Conservation (phyloP, 2,113 vertebrate species). For the Oreochromis niloticus region DNA sequence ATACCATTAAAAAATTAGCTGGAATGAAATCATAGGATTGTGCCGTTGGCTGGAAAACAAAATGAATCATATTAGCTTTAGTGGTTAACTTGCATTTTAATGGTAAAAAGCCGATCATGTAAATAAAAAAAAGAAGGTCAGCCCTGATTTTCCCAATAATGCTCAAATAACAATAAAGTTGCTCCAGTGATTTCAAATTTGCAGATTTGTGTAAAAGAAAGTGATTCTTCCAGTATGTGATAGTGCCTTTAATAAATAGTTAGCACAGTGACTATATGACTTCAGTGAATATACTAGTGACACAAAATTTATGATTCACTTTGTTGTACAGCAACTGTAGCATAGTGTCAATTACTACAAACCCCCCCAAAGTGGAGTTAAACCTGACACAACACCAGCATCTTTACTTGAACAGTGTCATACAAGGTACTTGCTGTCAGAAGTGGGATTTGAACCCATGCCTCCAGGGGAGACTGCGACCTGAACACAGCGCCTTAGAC, state of each 20-base stretch:
- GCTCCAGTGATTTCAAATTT: not conserved
- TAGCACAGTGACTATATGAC: not conserved
- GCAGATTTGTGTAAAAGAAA: not conserved
- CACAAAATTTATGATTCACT: not conserved
- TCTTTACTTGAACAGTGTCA: not conserved
- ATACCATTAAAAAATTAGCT: not conserved
- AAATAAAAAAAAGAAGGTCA: not conserved
- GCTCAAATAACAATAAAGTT: not conserved
- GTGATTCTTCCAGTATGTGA: not conserved
- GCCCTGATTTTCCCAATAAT: not conserved
- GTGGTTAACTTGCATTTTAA: not conserved
- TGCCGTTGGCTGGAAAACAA: not conserved
- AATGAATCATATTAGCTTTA: not conserved
- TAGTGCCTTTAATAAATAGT: not conserved
- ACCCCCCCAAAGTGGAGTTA: fast-evolving
- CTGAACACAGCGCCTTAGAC: slow-evolving; percentile 71
- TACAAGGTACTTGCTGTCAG: slow-evolving; percentile 38
- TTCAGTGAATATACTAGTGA: not conserved
- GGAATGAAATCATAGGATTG: not conserved
- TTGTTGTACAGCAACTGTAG: not conserved
- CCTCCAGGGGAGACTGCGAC: slow-evolving; percentile 71
- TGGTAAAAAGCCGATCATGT: not conserved
- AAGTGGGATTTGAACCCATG: slow-evolving; percentile 73
- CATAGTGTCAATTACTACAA: not conserved
- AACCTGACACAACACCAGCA: not conserved